Conservation (phyloP, 2,888 invertebrate species). For the Heliconius charithonia region DNA sequence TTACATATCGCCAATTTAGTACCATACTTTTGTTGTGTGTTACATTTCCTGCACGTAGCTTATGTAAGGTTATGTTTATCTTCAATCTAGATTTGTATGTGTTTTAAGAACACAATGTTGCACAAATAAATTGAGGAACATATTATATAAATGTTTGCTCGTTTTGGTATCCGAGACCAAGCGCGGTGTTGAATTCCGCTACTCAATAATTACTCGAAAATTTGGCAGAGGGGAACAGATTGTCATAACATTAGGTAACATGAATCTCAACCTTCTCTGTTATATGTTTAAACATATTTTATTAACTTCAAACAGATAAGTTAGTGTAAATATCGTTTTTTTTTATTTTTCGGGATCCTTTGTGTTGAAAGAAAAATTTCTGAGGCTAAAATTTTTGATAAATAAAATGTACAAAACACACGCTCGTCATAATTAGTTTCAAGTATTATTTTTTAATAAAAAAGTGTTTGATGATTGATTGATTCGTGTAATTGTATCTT, state of each 20-base stretch:
- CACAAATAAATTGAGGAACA: background rate
- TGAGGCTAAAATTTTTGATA: no score
- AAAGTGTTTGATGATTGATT: slow-evolving; percentile 35
- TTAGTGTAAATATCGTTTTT: no score
- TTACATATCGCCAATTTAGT: slow-evolving; percentile 35
- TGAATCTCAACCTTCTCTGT: no score
- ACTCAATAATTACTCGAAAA: background rate
- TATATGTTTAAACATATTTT: no score
- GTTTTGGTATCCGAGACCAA: background rate
- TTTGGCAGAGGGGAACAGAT: no score
- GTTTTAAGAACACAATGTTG: background rate
- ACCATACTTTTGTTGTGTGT: slow-evolving; percentile 23
- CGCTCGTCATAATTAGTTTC: background rate
- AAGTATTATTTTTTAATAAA: slow-evolving; percentile 7
- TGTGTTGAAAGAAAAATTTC: no score
- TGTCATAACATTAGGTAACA: no score
- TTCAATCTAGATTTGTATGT: slow-evolving; percentile 1
- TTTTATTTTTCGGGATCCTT: no score
- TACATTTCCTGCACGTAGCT: background rate
- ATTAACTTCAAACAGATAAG: no score
- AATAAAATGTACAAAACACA: background rate
- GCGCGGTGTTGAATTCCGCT: background rate
- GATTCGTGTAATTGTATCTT: slow-evolving; percentile 37
- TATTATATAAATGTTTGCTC: no score
- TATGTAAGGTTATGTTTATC: slow-evolving; percentile 8